Conservation (phyloP, 2,888 invertebrate genomes). For the Priocnemis perturbator region DNA sequence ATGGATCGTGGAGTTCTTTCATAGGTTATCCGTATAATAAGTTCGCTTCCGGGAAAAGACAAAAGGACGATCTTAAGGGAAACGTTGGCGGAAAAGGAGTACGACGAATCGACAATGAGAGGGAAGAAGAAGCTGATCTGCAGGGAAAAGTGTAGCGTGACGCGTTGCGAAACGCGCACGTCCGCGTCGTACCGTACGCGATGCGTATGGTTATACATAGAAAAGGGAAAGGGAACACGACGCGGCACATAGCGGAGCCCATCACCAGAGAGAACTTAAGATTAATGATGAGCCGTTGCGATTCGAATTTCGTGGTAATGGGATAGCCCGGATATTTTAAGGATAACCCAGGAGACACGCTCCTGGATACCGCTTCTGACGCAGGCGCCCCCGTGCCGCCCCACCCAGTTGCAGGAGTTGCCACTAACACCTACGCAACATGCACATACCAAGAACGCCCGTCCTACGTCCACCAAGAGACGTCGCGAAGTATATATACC, state of each 20-base stretch:
- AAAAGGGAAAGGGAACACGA: conserved; percentile 15
- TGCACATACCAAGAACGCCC: background rate
- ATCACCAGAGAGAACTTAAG: conserved; percentile 48
- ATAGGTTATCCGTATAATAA: no score
- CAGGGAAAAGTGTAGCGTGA: conserved; percentile 26
- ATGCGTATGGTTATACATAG: conserved; percentile 21
- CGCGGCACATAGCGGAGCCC: conserved; percentile 16
- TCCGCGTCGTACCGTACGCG: conserved; percentile 29
- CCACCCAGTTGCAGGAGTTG: conserved; percentile 56
- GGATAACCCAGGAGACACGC: conserved; percentile 65
- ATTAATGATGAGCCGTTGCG: conserved; percentile 65
- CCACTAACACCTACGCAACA: conserved; percentile 24
- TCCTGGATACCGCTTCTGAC: conserved; percentile 57
- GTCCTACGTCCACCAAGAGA: background rate
- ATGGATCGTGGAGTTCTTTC: no score
- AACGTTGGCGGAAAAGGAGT: background rate
- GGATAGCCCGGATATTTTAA: conserved; percentile 65
- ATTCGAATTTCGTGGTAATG: conserved; percentile 69
- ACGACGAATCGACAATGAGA: background rate
- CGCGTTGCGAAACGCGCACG: conserved; percentile 17
- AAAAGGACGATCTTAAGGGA: no score
- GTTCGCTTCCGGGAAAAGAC: no score
- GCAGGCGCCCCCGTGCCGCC: conserved; percentile 56
- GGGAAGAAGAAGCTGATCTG: background rate
- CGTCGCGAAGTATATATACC: no score